Percentiles rank a stretch among this genome's conserved stretches.
Conservation (phyloP, 1,140 invertebrate genomes). For the Atta colombica region DNA sequence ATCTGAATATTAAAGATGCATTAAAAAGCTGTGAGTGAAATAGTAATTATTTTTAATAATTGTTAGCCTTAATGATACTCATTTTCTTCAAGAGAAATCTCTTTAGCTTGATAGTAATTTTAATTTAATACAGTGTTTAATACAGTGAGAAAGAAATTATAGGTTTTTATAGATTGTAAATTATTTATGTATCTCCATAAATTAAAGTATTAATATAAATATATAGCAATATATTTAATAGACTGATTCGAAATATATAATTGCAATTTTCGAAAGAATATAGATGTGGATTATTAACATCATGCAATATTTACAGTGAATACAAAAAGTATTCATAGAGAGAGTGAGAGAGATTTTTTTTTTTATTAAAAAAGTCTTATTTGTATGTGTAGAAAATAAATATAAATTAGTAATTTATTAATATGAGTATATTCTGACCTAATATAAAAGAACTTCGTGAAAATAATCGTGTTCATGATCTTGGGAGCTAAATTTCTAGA, state of each 20-base stretch:
- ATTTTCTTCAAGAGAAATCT: neutral
- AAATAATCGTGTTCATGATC: no score
- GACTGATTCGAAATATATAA: neutral
- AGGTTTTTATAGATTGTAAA: neutral
- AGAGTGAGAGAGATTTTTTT: no score
- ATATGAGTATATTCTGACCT: no score
- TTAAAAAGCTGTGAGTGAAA: neutral
- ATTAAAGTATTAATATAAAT: neutral
- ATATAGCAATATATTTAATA: neutral
- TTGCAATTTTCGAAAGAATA: no score
- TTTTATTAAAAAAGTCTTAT: no score
- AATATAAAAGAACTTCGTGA: no score
- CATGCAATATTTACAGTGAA: no score
- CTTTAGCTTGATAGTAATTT: neutral
- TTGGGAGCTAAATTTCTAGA: no score
- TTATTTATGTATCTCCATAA: neutral
- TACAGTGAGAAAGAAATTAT: neutral
- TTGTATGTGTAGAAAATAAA: no score
- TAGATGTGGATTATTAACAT: no score
- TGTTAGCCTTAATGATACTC: neutral
- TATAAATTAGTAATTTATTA: no score
- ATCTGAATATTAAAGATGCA: conserved; percentile 7
- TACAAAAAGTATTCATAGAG: no score
- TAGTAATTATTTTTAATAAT: neutral
- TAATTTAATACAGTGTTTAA: neutral